phyloP scores from a whole-genome alignment of 2,113 vertebrate species.

The Callospermophilus lateralis region DNA sequence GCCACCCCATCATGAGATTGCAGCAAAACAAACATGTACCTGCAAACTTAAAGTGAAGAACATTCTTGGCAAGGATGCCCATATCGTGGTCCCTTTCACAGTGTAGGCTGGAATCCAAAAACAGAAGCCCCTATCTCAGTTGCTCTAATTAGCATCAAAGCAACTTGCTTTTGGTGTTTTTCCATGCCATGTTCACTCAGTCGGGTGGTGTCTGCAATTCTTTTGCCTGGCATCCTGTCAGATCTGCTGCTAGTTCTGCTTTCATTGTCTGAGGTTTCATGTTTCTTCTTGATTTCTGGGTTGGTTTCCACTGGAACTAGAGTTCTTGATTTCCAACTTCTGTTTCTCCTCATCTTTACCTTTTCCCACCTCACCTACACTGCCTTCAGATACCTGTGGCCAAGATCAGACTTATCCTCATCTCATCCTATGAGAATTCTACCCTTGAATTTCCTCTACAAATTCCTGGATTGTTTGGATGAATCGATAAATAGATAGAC shows the following conservation, averaged over 20 bases:
- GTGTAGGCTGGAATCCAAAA: background rate
- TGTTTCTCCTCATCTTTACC: background rate
- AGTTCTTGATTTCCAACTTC: background rate
- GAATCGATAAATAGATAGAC: too few relatives aligned
- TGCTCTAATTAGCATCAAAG: background rate
- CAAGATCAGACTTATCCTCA: background rate
- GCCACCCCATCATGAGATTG: constrained; percentile 12
- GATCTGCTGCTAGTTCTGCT: background rate
- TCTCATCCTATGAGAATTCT: background rate
- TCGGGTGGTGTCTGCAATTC: background rate
- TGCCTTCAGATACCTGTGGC: background rate
- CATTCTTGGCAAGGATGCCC: background rate
- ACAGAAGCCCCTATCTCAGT: background rate
- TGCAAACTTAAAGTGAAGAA: background rate
- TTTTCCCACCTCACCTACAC: background rate
- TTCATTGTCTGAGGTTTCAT: background rate
- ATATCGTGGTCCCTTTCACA: background rate
- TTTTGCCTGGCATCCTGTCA: background rate
- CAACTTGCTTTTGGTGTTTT: background rate
- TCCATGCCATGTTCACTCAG: background rate
- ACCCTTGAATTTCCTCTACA: background rate
- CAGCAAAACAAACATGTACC: constrained; percentile 33
- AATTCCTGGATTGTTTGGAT: background rate
- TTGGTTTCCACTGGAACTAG: background rate
- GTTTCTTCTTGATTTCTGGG: background rate